These are phyloP conservation scores for human DNA, from an alignment of 2,113 vertebrate species.

Conservation along the genomic window GRCh38 chr22:47133501-47134000, in stretches of 20 bases:
- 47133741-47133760: neutral
- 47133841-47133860: fast-evolving
- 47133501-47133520: neutral
- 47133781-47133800: fast-evolving
- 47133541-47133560: neutral
- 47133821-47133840: neutral
- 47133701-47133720: neutral
- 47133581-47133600: neutral
- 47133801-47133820: neutral
- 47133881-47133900: fast-evolving
- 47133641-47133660: fast-evolving
- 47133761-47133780: fast-evolving
- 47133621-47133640: neutral
- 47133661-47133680: too few species aligned
- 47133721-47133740: fast-evolving
- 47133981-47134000: fast-evolving
- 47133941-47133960: neutral
- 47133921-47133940: fast-evolving
- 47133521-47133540: too few species aligned
- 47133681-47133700: neutral
- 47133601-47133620: too few species aligned
- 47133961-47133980: too few species aligned
- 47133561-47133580: neutral
- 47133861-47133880: neutral
- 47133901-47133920: neutral